Base-by-base conservation (phyloP, 2,888 invertebrate species). In the Dolichopus griseipennis region DNA sequence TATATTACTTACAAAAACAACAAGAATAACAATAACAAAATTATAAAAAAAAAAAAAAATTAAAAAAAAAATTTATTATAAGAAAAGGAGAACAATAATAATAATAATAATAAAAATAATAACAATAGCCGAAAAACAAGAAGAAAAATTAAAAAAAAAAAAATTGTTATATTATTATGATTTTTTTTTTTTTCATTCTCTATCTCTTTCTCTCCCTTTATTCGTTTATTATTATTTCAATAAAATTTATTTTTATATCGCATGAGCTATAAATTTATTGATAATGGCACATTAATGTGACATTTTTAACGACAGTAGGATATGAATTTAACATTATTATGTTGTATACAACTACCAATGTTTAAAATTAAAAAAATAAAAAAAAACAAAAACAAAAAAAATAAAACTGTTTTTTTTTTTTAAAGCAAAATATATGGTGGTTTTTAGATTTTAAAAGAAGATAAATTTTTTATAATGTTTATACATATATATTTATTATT, bases 241-340 rank as follows among this genome's bases (percentile, higher is more conserved):
- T 63, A 63, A 63, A 63, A 63, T 63, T 63, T 63, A 63, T 63
- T 63, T 61, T 63, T 27, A 63, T 63, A 63, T 63, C 63, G 63
- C 63, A 63, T 63, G 27, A 63, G 63, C 63, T 63, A 63, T 63
- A 63, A 72, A 72, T 70, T 72, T 71, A 72, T 70, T 71, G 71
- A 69, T 71, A 72, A 72, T 71, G 71, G 71, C 70, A 70, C 71
- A 71, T 70, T 72, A 72, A 72, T 72, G 70, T 72, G 72, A 72
- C 72, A 70, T 68, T 65, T 69, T 71, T 71, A 71, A 72, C 71
- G 72, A 70, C 72, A 72, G 65, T 66, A 68, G 71, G 72, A 72
- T 70, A 70, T 69, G 70, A 63, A 27, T 63, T 63, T 63, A 63
- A 63, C 63, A 63, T 63, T 63, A 63, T 63, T 63, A 63, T 63